Base-by-base conservation (phyloP, 1,140 invertebrate species). In the Medauroidea extradentata region DNA sequence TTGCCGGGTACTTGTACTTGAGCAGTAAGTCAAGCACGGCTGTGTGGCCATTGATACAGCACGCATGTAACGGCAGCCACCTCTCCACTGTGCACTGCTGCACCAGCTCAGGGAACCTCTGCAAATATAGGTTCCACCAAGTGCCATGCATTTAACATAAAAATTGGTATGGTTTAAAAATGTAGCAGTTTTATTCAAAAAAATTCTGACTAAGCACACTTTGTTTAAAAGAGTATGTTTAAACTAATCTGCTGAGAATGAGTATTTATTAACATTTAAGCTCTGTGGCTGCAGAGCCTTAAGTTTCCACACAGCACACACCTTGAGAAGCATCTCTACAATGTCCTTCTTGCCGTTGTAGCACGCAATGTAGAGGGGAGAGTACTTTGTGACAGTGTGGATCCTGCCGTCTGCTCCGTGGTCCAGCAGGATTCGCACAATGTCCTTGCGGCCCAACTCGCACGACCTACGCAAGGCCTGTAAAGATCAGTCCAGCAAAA, bases 11-110 rank as follows among this genome's bases (percentile, higher is more conserved):
- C 0, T 86, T 79, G 71, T 87, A 93, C 65, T 89, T 86, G 1
- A 98, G 78, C 2, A 97, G 75, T 18, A 89, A 69, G 42, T 92
- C 87, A 39, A 94, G 79, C 39, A 95, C 77, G 24, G 81, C 67
- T 14, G 85, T 75, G 74, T 96, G 93, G 2, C 90, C 90, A 70
- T 93, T 92, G 57, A 94, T 92, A 61, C 88, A 90, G 34, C 93
- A 92, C 5, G 93, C 93, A 76, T 98, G 96, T 23, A 98, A 79
- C 0, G 95, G 93, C 44, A 96, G 75, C 89, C 93, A 94, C 67
- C 87, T 85, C 71, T 98, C 94, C 1, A 96, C 91, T 0, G 94
- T 98, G 42, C 85, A 80, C 67, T 87, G 83, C 76, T 85, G 77
- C 7, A 83, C 75, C 38, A 87, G 69, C 53, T 79, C 74, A 19